Percentiles rank a stretch among this genome's conserved stretches.
These are phyloP conservation scores for Pycnonotus jocosus DNA, from an alignment of 2,113 vertebrate species.

Conservation along the genomic window DNA sequence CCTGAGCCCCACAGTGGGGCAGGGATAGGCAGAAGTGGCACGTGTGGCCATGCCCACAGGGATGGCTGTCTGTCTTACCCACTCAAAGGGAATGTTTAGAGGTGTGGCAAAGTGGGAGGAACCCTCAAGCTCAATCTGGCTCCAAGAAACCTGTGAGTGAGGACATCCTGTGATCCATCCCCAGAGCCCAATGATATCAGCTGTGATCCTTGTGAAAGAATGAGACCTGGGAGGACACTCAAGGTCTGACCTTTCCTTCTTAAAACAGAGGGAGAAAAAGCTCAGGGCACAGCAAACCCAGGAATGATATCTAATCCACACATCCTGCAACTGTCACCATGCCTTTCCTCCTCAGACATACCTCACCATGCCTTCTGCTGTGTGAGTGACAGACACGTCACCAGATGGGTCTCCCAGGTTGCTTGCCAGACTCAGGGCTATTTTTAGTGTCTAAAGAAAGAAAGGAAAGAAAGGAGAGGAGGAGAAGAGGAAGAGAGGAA, in stretches of 20 bases:
- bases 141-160: not conserved
- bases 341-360: slow-evolving; percentile 56
- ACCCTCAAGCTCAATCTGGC: not conserved
- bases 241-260: not conserved
- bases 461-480: not conserved
- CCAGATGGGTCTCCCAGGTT: slow-evolving; percentile 86
- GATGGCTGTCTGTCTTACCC: rapidly evolving
- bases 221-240: not conserved
- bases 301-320: not conserved
- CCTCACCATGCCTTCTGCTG: slow-evolving; percentile 87
- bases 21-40: not conserved
- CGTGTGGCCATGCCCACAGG: not conserved
- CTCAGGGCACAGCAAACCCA: not conserved
- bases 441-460: slow-evolving; percentile 84
- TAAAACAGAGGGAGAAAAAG: not conserved
- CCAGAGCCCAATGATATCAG: rapidly evolving
- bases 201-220: not conserved
- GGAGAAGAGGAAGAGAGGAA: not conserved
- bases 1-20: rapidly evolving
- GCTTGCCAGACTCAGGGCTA: slow-evolving; percentile 85
- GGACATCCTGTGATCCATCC: not conserved
- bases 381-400: slow-evolving; percentile 77
- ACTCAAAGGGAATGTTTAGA: not conserved
- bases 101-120: not conserved
- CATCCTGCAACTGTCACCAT: not conserved